These are phyloP conservation scores for Baccha elongata DNA, from an alignment of 2,888 invertebrate genomes.

Conservation along the genomic window DNA sequence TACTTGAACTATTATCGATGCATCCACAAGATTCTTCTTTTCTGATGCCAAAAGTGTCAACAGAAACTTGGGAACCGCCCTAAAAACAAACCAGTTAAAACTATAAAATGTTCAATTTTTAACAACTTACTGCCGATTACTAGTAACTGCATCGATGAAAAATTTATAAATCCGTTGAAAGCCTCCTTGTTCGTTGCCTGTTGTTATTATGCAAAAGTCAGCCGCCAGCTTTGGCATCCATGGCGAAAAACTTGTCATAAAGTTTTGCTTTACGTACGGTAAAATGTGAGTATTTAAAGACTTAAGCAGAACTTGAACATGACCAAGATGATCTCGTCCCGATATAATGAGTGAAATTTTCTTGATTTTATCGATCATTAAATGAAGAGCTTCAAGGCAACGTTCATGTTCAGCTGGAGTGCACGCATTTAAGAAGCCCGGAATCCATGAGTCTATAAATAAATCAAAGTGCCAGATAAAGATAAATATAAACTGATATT, in stretches of 20 bases:
- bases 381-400: slow-evolving; percentile 78
- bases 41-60: slow-evolving; percentile 76
- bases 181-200: slow-evolving; percentile 71
- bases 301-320: slow-evolving; percentile 74
- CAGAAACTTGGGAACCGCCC: slow-evolving; percentile 77
- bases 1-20: slow-evolving; percentile 78
- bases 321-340: slow-evolving; percentile 54
- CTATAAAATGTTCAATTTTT: not conserved
- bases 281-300: slow-evolving; percentile 79
- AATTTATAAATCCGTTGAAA: slow-evolving; percentile 77
- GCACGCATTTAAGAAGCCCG: slow-evolving; percentile 79
- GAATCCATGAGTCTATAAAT: slow-evolving; percentile 78
- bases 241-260: slow-evolving; percentile 77
- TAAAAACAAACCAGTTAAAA: slow-evolving; percentile 27
- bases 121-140: slow-evolving; percentile 76
- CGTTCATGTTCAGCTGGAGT: slow-evolving; percentile 80
- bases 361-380: slow-evolving; percentile 77
- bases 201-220: slow-evolving; percentile 77
- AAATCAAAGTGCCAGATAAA: not conserved
- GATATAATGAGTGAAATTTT: slow-evolving; percentile 39
- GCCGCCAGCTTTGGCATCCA: slow-evolving; percentile 80
- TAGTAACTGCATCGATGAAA: slow-evolving; percentile 77
- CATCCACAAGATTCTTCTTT: slow-evolving; percentile 73
- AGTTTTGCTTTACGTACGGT: slow-evolving; percentile 79
- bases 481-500: no score